Conservation (phyloP, 2,888 invertebrate genomes). For the Lepetodrilus schrolli region DNA sequence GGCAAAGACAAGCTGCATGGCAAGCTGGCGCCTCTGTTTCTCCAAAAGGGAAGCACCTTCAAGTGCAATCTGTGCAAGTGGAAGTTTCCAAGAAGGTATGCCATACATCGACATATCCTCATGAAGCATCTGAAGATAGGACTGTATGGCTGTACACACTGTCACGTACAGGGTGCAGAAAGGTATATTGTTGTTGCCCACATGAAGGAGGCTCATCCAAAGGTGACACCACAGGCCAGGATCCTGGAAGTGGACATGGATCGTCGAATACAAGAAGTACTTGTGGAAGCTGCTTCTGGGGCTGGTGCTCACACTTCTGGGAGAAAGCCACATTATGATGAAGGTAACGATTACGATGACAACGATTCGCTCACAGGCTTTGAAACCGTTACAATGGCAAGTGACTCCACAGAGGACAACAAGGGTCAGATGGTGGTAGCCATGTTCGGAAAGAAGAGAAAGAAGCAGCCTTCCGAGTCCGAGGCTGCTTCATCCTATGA, state of each 20-base stretch:
- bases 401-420: not conserved
- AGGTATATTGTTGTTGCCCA: constrained; percentile 44
- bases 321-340: constrained; percentile 6
- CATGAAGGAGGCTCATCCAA: constrained; percentile 45
- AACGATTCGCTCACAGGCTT: constrained; percentile 1
- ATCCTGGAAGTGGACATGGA: constrained; percentile 38
- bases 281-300: constrained; percentile 30
- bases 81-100: constrained; percentile 46
- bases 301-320: not conserved
- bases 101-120: constrained; percentile 45
- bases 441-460: constrained; percentile 43
- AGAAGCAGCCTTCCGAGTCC: not conserved
- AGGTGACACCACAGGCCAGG: constrained; percentile 33
- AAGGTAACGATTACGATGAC: not conserved
- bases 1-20: constrained; percentile 53
- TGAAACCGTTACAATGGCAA: constrained; percentile 23
- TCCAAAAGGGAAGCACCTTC: constrained; percentile 40
- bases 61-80: constrained; percentile 42
- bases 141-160: constrained; percentile 45
- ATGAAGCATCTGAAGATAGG: constrained; percentile 45
- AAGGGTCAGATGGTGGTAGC: constrained; percentile 40
- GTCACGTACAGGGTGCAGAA: constrained; percentile 44
- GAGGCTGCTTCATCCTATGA: not conserved
- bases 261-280: constrained; percentile 37
- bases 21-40: constrained; percentile 48